phyloP scores from a whole-genome alignment of 2,888 invertebrate species.

The Diadegma fenestrale region DNA sequence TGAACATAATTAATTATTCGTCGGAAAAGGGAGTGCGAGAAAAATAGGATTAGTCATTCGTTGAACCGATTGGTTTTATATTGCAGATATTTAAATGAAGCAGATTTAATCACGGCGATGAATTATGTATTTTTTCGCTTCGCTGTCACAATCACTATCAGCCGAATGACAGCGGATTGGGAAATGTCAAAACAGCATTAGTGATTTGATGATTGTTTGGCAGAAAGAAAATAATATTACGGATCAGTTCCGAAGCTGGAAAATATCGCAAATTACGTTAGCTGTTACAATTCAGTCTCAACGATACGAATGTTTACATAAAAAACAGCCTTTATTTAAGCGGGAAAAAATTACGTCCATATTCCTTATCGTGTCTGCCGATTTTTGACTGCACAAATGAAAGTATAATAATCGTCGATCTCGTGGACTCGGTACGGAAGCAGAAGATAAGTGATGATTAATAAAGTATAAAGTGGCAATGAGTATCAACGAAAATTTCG shows the following conservation, averaged over 20 bases:
- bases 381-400: neutral
- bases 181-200: neutral
- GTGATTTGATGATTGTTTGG: neutral
- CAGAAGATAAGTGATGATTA: slow-evolving; percentile 11
- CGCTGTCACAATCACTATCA: neutral
- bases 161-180: neutral
- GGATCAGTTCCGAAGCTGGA: too few relatives aligned
- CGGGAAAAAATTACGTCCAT: neutral
- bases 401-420: neutral
- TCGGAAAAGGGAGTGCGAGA: slow-evolving; percentile 15
- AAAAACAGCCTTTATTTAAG: neutral
- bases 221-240: neutral
- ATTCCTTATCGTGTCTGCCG: neutral
- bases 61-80: neutral
- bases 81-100: neutral
- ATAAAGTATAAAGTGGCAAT: neutral
- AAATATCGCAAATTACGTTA: neutral
- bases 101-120: neutral
- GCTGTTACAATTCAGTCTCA: neutral
- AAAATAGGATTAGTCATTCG: neutral
- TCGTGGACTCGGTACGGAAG: neutral
- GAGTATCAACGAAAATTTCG: slow-evolving; percentile 20
- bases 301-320: neutral
- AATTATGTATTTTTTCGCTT: neutral
- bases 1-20: neutral